phyloP scores from a whole-genome alignment of 2,113 vertebrate species.

The human region GRCh38 chr16:58418501-58419000 shows the following conservation, averaged over 20 bases:
- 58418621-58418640: background rate
- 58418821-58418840: background rate
- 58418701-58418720: background rate
- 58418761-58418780: background rate
- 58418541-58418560: background rate
- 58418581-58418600: background rate
- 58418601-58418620: background rate
- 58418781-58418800: background rate
- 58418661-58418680: background rate
- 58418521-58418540: background rate
- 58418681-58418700: background rate
- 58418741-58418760: background rate
- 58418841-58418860: background rate
- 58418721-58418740: fast-evolving
- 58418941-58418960: no score
- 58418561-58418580: background rate
- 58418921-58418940: no score
- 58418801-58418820: background rate
- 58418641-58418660: background rate
- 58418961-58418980: no score
- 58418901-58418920: background rate
- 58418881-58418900: background rate
- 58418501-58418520: background rate
- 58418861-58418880: no score
- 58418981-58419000: no score